Base-by-base conservation (phyloP, 1,140 invertebrate genomes). In the Leptestheria dahalacensis region DNA sequence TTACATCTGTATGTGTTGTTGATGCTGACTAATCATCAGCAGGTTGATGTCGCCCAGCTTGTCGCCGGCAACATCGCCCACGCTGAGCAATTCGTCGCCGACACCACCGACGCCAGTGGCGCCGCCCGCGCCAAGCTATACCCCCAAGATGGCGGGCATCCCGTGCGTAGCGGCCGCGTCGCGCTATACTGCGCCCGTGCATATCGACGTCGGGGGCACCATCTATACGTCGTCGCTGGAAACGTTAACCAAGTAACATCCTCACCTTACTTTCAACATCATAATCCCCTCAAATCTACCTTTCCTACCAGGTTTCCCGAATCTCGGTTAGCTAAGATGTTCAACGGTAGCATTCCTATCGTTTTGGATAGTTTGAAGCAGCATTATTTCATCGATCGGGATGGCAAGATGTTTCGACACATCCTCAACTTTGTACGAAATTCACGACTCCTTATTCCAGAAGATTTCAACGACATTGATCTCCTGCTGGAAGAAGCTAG, bases 301-400 rank as follows among this genome's bases (percentile, higher is more conserved):
- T 52, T 20, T 9, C 15, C 26, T 51, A 1, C 25, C 78, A 93
- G 91, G 72, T 95, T 88, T 73, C 87, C 91, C 0, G 90, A 96
- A 51, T 96, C 92, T 2, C 81, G 84, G 65, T 76, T 97, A 63
- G 90, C 89, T 0, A 86, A 88, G 71, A 81, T 97, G 68, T 97
- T 97, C 74, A 96, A 94, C 68, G 94, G 93, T n/a, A 85, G 81
- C 64, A 93, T 96, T 66, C 93, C 94, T 1, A 96, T 97, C 64
- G 91, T 97, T 2, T 73, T 97, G 66, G 94, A 97, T 69, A 91
- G 88, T 3, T 74, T 97, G 64, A 97, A 97, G 71, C 94, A 97
- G 70, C 94, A 97, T 69, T 97, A 97, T 72, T 97, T 97, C 76
- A 96, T 97, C 64, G 93, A 97, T 74, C 79, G 92, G 61, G 91